phyloP scores from a whole-genome alignment of 1,140 invertebrate genomes.

The roundworm (Caenorhabditis elegans) region WBcel235 BX284603.4:6199501-6200000 shows the following conservation, averaged over 20 bases:
- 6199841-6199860: background rate
- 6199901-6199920: constrained; percentile 56
- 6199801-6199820: background rate
- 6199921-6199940: constrained; percentile 51
- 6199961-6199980: constrained; percentile 56
- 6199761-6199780: constrained; percentile 61
- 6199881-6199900: constrained; percentile 57
- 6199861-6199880: constrained; percentile 56
- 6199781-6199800: constrained; percentile 33
- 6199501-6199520: constrained; percentile 54
- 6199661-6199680: constrained; percentile 84
- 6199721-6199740: constrained; percentile 58
- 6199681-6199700: constrained; percentile 92
- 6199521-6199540: constrained; percentile 55
- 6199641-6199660: constrained; percentile 73
- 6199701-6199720: constrained; percentile 54
- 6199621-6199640: constrained; percentile 67
- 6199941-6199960: constrained; percentile 54
- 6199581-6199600: constrained; percentile 83
- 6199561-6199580: constrained; percentile 76
- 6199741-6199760: constrained; percentile 58
- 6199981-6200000: constrained; percentile 54
- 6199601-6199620: constrained; percentile 69
- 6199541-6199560: constrained; percentile 75
- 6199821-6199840: background rate